Evolutionary conservation across 2,797 vertebrate genomes (phyloP), one percentile per base, ranked within the genome.

Genomic region (Peromyscus attwateri): DNA sequence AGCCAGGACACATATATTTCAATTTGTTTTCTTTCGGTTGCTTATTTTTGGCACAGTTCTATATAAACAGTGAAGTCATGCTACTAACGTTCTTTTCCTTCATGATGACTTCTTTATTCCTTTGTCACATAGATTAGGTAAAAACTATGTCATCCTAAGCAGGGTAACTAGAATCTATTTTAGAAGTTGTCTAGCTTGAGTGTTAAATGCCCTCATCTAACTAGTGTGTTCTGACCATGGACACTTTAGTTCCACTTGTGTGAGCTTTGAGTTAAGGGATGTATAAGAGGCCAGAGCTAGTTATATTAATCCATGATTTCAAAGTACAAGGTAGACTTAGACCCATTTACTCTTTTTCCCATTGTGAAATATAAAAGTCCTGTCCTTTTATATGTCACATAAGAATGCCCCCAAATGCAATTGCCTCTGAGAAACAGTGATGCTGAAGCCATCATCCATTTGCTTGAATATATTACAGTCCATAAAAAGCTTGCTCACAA

Each of bases 401-500:
- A 98, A 96, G 62, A 98, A 98, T 95, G 91, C 79, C 79, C 1
- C 46, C 17, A 68, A 80, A 91, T 92, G 91, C 82, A 96, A 55
- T 89, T 92, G 77, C 92, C 82, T 92, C 97, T 91, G 97, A 94
- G 92, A 98, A 98, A 97, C 94, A 96, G 84, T 87, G 96, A 95
- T 90, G 70, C 66, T 95, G 87, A 92, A n/a, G 25, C 76, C n/a
- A 95, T 98, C n/a, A 94, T 98, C 94, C 96, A 93, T 98, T 98
- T 98, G 71, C 93, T 84, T 97, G 98, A 98, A 98, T 97, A 90
- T 68, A 96, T 98, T 98, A 98, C 77, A 97, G 95, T 97, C 96
- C 81, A 97, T 98, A 95, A 97, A 98, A 98, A 97, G 97, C 84
- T 76, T 91, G 91, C 49, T 95, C 83, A 96, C 91, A 92, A 95